Evolutionary conservation across 2,113 vertebrate genomes (phyloP).

Genomic region (Zosterops borbonicus): DNA sequence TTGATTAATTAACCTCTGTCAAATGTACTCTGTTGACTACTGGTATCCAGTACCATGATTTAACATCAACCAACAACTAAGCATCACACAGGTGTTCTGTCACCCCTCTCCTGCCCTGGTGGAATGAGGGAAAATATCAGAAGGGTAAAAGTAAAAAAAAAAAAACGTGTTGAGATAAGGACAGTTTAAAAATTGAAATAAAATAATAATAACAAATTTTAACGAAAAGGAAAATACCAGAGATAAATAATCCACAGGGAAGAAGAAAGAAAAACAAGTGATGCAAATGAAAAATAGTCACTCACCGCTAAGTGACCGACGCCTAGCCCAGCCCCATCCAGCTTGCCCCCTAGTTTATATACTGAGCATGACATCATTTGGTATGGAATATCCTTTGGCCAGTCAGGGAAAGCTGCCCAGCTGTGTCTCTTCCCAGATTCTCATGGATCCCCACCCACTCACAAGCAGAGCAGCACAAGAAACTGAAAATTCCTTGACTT

Average conservation of each 20-base stretch:
- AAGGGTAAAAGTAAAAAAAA: neutral
- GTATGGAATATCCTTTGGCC: neutral
- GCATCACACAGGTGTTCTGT: neutral
- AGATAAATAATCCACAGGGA: neutral
- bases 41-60: neutral
- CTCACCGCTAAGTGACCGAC: rapidly evolving
- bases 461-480: neutral
- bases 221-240: neutral
- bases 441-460: neutral
- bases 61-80: neutral
- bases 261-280: neutral
- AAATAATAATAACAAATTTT: neutral
- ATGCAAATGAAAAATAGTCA: neutral
- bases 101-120: neutral
- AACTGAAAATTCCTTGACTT: neutral
- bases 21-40: neutral
- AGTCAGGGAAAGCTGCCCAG: neutral
- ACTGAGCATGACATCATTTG: neutral
- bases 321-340: neutral
- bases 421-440: neutral
- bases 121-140: neutral
- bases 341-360: neutral
- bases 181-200: neutral
- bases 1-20: neutral
- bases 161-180: neutral